Evolutionary conservation across 2,888 invertebrate genomes (phyloP), one percentile per base, ranked within the genome.

Genomic region (Dichetophora obliterata): DNA sequence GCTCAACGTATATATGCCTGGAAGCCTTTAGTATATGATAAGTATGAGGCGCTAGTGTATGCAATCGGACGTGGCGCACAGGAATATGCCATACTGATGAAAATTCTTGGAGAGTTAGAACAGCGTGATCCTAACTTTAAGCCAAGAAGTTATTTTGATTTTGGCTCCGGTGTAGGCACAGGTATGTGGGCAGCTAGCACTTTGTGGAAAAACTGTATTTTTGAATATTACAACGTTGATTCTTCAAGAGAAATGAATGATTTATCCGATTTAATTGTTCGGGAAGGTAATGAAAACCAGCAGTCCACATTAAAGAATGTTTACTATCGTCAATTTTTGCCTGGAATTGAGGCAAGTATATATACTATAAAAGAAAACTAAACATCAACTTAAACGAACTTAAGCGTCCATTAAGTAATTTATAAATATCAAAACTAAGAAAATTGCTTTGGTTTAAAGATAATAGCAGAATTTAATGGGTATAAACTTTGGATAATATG

Each of bases 131-230:
- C 91, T 0, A 87, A 92, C 22, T 98, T 95, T 86, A 90, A 90
- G 77, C 98, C 98, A 0, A 90, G 91, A 77, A 92, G 92, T 71
- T 91, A 96, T 81, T 95, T 98, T 82, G 98, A 98, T 90, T 97
- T 96, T 88, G 98, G 98, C 0, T 96, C 97, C 5, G 98, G 98
- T 0, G 90, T 96, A 5, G 98, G 97, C 0, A 94, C 95, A 0
- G 95, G 93, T 0, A 92, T 93, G 74, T 97, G 97, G 97, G 98
- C 96, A 0, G 92, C 94, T 0, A 93, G 93, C 83, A 87, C 90
- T 4, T 90, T 91, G 19, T 98, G 97, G 97, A 90, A 91, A 9
- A 89, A 92, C 0, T 88, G 92, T 24, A 91, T 98, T 43, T 92
- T 91, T 83, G 98, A 98, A 89, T 95, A 95, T 86, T 94, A 94